phyloP scores from a whole-genome alignment of 2,888 invertebrate genomes.

The Diaprepes abbreviatus region DNA sequence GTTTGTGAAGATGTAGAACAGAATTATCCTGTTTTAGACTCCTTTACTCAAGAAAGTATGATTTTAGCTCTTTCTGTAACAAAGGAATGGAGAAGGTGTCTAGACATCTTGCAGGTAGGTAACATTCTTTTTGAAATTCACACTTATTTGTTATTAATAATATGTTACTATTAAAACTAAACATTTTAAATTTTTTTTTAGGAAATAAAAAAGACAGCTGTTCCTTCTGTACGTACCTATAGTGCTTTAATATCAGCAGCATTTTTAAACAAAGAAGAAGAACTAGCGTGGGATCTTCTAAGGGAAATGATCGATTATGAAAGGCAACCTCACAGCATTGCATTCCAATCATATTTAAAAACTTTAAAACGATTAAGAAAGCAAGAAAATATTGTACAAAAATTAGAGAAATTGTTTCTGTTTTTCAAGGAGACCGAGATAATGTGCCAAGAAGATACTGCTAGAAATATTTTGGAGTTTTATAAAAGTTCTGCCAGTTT shows the following conservation, averaged over 20 bases:
- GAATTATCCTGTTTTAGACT: constrained; percentile 74
- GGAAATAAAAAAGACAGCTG: constrained; percentile 70
- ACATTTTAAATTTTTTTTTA: constrained; percentile 29
- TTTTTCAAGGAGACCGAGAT: constrained; percentile 72
- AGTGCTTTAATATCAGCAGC: constrained; percentile 73
- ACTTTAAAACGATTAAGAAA: constrained; percentile 49
- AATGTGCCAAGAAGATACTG: constrained; percentile 62
- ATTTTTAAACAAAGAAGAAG: constrained; percentile 70
- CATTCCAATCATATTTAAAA: constrained; percentile 51
- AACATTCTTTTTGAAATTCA: background rate
- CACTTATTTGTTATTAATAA: too few species aligned
- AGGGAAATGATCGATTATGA: constrained; percentile 68
- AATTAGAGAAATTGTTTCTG: constrained; percentile 72
- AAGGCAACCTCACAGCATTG: constrained; percentile 39
- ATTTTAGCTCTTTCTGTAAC: constrained; percentile 76
- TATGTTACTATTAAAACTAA: too few species aligned
- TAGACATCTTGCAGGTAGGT: constrained; percentile 70
- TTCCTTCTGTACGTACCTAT: constrained; percentile 69
- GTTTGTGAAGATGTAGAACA: constrained; percentile 65
- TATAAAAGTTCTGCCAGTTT: constrained; percentile 26
- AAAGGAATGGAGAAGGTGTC: constrained; percentile 74
- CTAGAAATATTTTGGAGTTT: constrained; percentile 55
- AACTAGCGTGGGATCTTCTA: constrained; percentile 75
- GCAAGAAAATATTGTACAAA: constrained; percentile 52
- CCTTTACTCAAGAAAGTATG: constrained; percentile 72